phyloP scores from a whole-genome alignment of 1,140 invertebrate genomes.

The Bombyx mandarina region DNA sequence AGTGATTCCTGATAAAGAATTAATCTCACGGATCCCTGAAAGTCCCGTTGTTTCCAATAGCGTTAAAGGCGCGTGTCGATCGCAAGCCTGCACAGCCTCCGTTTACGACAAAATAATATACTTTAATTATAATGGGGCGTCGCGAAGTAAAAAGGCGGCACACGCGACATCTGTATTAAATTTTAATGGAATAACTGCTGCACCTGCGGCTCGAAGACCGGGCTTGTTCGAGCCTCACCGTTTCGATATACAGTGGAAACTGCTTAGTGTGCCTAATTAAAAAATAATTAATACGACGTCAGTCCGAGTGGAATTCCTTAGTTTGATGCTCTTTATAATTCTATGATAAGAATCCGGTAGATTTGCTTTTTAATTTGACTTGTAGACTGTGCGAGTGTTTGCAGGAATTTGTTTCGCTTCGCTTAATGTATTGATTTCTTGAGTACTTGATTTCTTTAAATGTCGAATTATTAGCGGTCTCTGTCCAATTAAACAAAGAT shows the following conservation, averaged over 20 bases:
- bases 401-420: no score
- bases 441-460: no score
- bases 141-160: constrained; percentile 53
- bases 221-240: constrained; percentile 36
- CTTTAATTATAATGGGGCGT: constrained; percentile 64
- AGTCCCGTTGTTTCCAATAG: constrained; percentile 37
- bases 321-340: no score
- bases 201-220: constrained; percentile 40
- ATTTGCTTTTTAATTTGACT: no score
- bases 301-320: no score
- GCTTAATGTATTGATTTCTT: no score
- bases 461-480: no score
- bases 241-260: constrained; percentile 32
- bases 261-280: constrained; percentile 48
- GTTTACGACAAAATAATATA: constrained; percentile 65
- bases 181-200: constrained; percentile 58
- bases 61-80: constrained; percentile 38
- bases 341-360: no score
- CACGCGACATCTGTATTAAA: constrained; percentile 68
- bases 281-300: constrained; percentile 30
- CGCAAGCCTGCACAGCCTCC: constrained; percentile 23
- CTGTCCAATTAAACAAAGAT: no score
- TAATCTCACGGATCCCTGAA: constrained; percentile 31
- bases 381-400: no score
- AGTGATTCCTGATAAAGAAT: constrained; percentile 30